Evolutionary conservation across 2,113 vertebrate species (phyloP).

Genomic region (Stigmatopora argus): DNA sequence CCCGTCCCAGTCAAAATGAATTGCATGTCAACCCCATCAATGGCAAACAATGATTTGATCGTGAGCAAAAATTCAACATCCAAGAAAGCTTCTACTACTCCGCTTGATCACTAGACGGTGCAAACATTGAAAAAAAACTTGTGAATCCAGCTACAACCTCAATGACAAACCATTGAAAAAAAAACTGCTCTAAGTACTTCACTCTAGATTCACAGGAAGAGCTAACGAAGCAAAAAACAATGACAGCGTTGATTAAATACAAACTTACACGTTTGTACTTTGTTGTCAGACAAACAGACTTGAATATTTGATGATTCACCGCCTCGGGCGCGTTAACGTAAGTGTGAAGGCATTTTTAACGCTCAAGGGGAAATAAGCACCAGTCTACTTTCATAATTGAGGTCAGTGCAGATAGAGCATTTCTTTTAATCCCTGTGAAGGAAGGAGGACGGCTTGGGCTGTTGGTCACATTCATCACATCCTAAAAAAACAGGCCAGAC

Average conservation of each 20-base stretch:
- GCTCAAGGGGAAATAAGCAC: slow-evolving; percentile 33
- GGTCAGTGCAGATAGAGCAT: slow-evolving; percentile 33
- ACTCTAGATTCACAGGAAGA: background rate
- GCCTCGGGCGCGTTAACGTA: slow-evolving; percentile 6
- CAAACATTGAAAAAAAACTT: too few relatives aligned
- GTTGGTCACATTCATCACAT: slow-evolving; percentile 44
- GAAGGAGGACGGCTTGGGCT: background rate
- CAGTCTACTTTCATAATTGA: slow-evolving; percentile 47
- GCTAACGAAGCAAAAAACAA: slow-evolving; percentile 5
- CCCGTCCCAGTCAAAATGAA: too few relatives aligned
- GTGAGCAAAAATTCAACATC: too few relatives aligned
- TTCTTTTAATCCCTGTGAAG: slow-evolving; percentile 42
- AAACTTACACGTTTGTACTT: slow-evolving; percentile 10
- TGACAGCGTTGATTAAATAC: slow-evolving; percentile 7
- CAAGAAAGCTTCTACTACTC: too few relatives aligned
- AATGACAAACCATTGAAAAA: background rate
- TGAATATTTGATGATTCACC: slow-evolving; percentile 26
- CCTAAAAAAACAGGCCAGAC: slow-evolving; percentile 23
- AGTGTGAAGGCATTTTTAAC: slow-evolving; percentile 13
- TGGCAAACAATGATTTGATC: too few relatives aligned
- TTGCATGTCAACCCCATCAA: too few relatives aligned
- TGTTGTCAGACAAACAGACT: slow-evolving; percentile 7
- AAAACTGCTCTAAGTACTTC: background rate
- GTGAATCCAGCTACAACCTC: background rate
- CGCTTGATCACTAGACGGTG: too few relatives aligned